A percentile compares a stretch with the other conserved stretches of the same genome.
Conservation (phyloP, 2,113 vertebrate species). For the Oryzias javanicus region DNA sequence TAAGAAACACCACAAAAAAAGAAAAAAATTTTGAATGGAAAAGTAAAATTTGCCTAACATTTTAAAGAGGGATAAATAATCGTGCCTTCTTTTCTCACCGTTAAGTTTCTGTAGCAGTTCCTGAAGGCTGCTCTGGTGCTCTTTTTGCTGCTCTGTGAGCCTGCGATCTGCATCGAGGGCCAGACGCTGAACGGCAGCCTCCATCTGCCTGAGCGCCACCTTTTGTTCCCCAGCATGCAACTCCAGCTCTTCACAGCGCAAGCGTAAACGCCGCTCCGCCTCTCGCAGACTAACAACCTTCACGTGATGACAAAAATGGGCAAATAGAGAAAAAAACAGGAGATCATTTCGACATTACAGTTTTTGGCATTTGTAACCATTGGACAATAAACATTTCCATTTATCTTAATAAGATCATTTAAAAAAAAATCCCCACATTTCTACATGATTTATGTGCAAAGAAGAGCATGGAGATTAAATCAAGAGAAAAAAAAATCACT, state of each 20-base stretch:
- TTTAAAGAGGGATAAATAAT: not conserved
- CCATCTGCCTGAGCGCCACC: slow-evolving; percentile 70
- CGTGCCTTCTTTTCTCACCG: slow-evolving; percentile 67
- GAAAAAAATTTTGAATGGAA: slow-evolving; percentile 9
- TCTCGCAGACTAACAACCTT: slow-evolving; percentile 86
- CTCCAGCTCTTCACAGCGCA: slow-evolving; percentile 81
- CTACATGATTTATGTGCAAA: not conserved
- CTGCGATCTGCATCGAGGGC: slow-evolving; percentile 81
- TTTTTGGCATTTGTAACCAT: not conserved
- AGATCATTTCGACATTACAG: not conserved
- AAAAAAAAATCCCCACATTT: not conserved
- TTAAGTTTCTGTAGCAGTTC: slow-evolving; percentile 79
- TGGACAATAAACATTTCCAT: no score
- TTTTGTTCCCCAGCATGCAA: slow-evolving; percentile 79
- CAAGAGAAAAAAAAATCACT: no score
- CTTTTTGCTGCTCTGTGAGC: slow-evolving; percentile 81
- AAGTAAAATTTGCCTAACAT: not conserved
- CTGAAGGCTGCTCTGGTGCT: slow-evolving; percentile 85
- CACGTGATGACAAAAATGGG: slow-evolving; percentile 7
- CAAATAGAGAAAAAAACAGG: not conserved
- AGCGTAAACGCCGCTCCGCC: slow-evolving; percentile 72
- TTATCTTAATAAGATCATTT: no score
- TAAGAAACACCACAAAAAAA: slow-evolving; percentile 43
- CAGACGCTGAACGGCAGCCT: slow-evolving; percentile 80
- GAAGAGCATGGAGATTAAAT: not conserved